Base-by-base conservation (phyloP, 2,797 vertebrate genomes). In the Nyctalus aviator region DNA sequence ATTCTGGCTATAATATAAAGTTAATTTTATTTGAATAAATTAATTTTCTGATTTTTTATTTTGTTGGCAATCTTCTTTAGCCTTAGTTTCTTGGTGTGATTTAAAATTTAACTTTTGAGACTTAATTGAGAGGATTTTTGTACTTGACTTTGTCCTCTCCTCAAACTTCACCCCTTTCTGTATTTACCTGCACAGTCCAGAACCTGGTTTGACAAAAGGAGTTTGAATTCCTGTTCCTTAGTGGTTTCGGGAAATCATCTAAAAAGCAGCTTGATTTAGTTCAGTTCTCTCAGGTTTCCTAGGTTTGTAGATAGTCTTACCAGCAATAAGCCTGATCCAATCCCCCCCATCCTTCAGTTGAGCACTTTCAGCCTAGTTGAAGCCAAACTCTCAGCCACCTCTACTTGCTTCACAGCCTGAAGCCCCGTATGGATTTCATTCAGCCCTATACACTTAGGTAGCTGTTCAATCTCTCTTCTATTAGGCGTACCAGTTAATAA, bases 51-150 rank as follows among this genome's bases (percentile, higher is more conserved):
- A 55, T 68, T 48, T n/a, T 35, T 82, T 10, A 48, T 55, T 68
- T 84, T 59, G 21, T 62, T 79, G 30, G 59, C 41, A 88, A 30
- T 75, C 81, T 88, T 88, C 18, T 32, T 62, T 75, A 64, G 32
- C 20, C 41, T 82, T n/a, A 57, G 25, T 66, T 76, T 81, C 86
- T 88, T 88, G 13, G 8, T 72, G 13, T 50, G 41, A 86, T 48
- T 85, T 89, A 15, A 89, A 62, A 83, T 55, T 94, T 87, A 89
- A 44, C 20, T 94, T 89, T 50, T 35, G 32, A 83, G 48, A 32
- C 3, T 86, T 85, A 91, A 68, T 27, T 21, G 20, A 76, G 3
- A 83, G 13, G 25, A 87, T 48, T 66, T 77, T 92, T 85, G 5
- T 75, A 64, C 68, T 9, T 14, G 3, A 21, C 20, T 75, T 69